Percentiles rank a stretch among this genome's conserved stretches.
Evolutionary conservation across 2,113 vertebrate genomes (phyloP).

Genomic region (Vombatus ursinus): DNA sequence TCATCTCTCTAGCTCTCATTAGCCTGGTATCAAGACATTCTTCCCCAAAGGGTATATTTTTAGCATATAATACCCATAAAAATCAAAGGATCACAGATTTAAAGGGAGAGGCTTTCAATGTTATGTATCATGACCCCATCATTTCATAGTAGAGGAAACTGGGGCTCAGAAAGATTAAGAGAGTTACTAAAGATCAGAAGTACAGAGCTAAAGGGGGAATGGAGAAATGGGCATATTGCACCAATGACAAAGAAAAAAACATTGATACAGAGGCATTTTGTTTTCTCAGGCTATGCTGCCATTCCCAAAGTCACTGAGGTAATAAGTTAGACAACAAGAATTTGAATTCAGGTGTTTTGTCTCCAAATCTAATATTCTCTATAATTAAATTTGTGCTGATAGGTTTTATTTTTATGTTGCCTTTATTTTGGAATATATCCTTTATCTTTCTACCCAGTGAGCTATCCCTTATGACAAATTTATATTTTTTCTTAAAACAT

Average conservation of each 20-base stretch:
- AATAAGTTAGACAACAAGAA: background rate
- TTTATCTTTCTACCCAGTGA: background rate
- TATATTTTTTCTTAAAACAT: background rate
- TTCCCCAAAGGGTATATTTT: slow-evolving; percentile 10
- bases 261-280: background rate
- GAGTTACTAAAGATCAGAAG: background rate
- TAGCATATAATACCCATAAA: background rate
- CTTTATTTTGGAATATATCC: background rate
- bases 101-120: background rate
- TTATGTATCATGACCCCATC: background rate
- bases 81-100: background rate
- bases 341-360: background rate
- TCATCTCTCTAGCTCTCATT: background rate
- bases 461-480: background rate
- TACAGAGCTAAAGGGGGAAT: background rate
- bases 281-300: background rate
- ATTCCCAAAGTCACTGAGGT: background rate
- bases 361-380: background rate
- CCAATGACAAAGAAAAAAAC: background rate
- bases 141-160: background rate
- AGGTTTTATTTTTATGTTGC: background rate
- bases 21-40: background rate
- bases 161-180: background rate
- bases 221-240: background rate
- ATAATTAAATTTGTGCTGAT: background rate